phyloP scores from a whole-genome alignment of 2,888 invertebrate genomes.

The Ormyrus nitidulus region DNA sequence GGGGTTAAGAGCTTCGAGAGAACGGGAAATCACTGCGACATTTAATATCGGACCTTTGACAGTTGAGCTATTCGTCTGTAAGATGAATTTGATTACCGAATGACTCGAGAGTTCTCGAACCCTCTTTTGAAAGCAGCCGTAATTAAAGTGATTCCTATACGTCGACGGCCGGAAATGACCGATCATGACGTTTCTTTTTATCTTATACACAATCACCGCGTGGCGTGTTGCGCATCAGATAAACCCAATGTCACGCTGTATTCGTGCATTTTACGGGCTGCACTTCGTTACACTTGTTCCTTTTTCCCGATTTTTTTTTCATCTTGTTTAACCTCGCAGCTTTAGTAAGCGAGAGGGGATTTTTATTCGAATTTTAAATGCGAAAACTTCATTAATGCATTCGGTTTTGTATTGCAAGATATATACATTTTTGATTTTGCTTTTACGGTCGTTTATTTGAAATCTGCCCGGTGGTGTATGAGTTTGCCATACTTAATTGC shows the following conservation, averaged over 20 bases:
- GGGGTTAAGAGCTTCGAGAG: not conserved
- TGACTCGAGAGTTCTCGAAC: conserved; percentile 21
- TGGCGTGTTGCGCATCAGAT: not conserved
- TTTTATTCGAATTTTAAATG: too few species aligned
- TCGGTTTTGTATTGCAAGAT: too few species aligned
- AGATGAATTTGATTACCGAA: conserved; percentile 52
- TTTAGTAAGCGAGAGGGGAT: too few species aligned
- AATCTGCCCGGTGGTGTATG: too few species aligned
- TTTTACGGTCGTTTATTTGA: too few species aligned
- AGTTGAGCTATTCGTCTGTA: conserved; percentile 35
- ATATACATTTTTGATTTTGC: too few species aligned
- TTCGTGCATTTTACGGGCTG: too few species aligned
- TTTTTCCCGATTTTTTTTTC: too few species aligned
- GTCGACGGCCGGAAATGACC: conserved; percentile 46
- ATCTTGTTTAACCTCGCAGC: too few species aligned
- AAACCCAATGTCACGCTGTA: not conserved
- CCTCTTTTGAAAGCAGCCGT: conserved; percentile 22
- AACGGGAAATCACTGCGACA: conserved; percentile 29
- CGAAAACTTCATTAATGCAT: too few species aligned
- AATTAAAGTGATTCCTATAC: conserved; percentile 45
- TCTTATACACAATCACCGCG: conserved; percentile 1
- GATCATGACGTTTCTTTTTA: conserved; percentile 45
- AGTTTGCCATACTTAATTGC: too few species aligned
- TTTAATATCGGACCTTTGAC: conserved; percentile 40
- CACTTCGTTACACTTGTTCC: too few species aligned